Conservation (phyloP, 1,140 invertebrate genomes). For the Lepidurus couesii region DNA sequence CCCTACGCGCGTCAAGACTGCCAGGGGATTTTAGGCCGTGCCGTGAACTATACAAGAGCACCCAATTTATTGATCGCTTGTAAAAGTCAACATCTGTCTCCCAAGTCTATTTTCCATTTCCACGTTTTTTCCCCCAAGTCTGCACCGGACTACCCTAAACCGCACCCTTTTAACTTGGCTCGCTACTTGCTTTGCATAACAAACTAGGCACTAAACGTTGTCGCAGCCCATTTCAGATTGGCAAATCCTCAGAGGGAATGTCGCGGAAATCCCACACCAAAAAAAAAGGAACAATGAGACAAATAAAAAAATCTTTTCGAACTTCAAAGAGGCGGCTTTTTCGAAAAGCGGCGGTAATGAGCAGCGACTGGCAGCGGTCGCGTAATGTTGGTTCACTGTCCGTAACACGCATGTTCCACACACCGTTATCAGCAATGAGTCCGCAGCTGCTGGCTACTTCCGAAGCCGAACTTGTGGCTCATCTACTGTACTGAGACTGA, state of each 20-base stretch:
- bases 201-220: constrained; percentile 12
- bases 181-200: neutral
- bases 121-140: neutral
- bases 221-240: neutral
- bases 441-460: neutral
- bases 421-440: neutral
- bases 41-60: no score
- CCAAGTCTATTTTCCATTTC: constrained; percentile 13
- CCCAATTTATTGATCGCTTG: neutral
- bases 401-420: neutral
- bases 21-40: neutral
- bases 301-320: neutral
- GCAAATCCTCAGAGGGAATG: neutral
- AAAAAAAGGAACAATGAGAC: neutral
- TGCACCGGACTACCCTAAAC: neutral
- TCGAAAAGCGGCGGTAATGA: neutral
- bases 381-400: constrained; percentile 2
- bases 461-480: constrained; percentile 5
- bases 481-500: constrained; percentile 6
- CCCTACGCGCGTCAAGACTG: neutral
- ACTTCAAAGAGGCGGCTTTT: neutral
- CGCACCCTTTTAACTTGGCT: neutral
- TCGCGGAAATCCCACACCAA: neutral
- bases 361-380: neutral
- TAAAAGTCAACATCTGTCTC: constrained; percentile 19